phyloP scores from a whole-genome alignment of 2,888 invertebrate species.

The Metallyticus violacea region DNA sequence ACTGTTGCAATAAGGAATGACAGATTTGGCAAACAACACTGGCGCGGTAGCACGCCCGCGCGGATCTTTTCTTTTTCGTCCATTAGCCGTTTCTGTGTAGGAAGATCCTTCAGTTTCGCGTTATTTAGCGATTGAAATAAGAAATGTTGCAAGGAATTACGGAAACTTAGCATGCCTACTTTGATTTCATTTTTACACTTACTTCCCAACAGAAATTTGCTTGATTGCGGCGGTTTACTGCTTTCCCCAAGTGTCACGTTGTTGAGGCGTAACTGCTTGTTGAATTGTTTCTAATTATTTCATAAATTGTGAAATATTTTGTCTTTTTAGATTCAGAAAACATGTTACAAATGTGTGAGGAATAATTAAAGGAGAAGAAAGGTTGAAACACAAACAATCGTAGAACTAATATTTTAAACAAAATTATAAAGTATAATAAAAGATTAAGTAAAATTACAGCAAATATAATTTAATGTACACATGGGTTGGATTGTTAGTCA shows the following conservation, averaged over 20 bases:
- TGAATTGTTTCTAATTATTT: background rate
- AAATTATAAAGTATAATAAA: no score
- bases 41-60: background rate
- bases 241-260: no score
- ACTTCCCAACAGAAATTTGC: background rate
- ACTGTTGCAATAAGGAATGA: background rate
- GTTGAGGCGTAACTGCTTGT: background rate
- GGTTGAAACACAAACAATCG: no score
- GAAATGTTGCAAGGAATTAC: background rate
- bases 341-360: no score
- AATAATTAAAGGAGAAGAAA: no score
- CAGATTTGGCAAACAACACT: background rate
- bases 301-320: no score
- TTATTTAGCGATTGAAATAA: background rate
- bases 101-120: background rate
- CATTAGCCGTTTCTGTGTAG: background rate
- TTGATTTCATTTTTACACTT: background rate
- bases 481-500: no score
- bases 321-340: no score
- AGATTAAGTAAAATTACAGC: no score
- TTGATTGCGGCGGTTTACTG: no score
- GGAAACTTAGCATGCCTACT: background rate
- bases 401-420: no score
- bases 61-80: background rate
- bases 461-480: no score